Evolutionary conservation across 2,113 vertebrate species (phyloP).

Genomic region (Hemichromis elongatus): DNA sequence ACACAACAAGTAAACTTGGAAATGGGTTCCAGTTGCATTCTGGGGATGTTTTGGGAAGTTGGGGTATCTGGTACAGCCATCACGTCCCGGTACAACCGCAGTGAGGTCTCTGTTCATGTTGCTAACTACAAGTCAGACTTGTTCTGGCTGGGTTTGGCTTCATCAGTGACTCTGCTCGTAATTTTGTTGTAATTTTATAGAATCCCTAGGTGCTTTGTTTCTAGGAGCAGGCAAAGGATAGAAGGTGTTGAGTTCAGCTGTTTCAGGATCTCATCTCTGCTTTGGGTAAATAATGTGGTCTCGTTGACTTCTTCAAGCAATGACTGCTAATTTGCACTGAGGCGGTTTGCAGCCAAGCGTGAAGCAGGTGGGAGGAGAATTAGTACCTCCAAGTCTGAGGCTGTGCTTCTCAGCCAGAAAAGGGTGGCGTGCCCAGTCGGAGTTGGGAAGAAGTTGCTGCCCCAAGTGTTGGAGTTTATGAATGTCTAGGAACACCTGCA

Average conservation of each 20-base stretch:
- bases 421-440: neutral
- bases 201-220: neutral
- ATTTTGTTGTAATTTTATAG: neutral
- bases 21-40: neutral
- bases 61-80: neutral
- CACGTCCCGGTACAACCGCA: neutral
- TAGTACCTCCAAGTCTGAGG: neutral
- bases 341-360: neutral
- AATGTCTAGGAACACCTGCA: neutral
- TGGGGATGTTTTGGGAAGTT: neutral
- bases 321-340: neutral
- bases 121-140: neutral
- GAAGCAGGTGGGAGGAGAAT: neutral
- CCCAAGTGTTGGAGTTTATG: neutral
- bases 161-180: neutral
- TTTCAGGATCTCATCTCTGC: neutral
- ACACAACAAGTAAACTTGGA: neutral
- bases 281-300: neutral
- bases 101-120: neutral
- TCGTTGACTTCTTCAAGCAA: neutral
- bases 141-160: neutral
- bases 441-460: neutral
- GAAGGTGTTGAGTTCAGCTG: neutral
- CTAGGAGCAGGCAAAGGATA: neutral
- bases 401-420: neutral